Percentiles rank a stretch among this genome's conserved stretches.
Conservation (phyloP, 2,888 invertebrate species). For the Drosophila colorata region DNA sequence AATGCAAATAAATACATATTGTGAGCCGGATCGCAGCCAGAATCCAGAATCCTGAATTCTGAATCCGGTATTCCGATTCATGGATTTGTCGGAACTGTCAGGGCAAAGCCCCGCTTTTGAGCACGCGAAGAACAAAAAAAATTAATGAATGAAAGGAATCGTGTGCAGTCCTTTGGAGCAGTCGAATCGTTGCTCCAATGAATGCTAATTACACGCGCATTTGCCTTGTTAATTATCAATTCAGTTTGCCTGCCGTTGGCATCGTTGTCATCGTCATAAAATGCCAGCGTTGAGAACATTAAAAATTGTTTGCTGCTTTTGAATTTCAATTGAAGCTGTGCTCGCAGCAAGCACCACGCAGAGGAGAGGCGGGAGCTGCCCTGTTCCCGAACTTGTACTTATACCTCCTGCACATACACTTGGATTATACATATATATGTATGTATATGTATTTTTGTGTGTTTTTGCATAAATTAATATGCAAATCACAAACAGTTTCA, state of each 20-base stretch:
- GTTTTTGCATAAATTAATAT: slow-evolving; percentile 82
- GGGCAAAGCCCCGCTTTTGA: slow-evolving; percentile 12
- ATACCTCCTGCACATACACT: slow-evolving; percentile 25
- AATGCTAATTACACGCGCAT: slow-evolving; percentile 81
- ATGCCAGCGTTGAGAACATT: slow-evolving; percentile 70
- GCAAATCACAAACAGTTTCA: slow-evolving; percentile 83
- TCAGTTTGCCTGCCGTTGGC: slow-evolving; percentile 64
- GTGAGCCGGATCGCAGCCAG: slow-evolving; percentile 13
- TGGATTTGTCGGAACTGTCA: slow-evolving; percentile 46
- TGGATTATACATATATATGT: slow-evolving; percentile 7
- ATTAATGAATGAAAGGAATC: slow-evolving; percentile 2
- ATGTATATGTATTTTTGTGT: slow-evolving; percentile 53
- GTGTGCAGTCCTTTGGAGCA: slow-evolving; percentile 19
- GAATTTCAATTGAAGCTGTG: slow-evolving; percentile 72
- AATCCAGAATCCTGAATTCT: slow-evolving; percentile 10
- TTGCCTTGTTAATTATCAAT: slow-evolving; percentile 83
- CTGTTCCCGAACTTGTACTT: slow-evolving; percentile 15
- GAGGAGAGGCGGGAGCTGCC: neutral
- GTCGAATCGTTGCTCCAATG: slow-evolving; percentile 59
- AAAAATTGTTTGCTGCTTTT: slow-evolving; percentile 75
- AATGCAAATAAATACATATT: slow-evolving; percentile 72
- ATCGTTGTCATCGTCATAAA: slow-evolving; percentile 70
- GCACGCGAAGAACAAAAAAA: slow-evolving; percentile 1
- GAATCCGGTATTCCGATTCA: slow-evolving; percentile 2
- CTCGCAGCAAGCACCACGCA: neutral